Conservation (phyloP, 2,797 vertebrate genomes). For the Protonibea diacanthus region DNA sequence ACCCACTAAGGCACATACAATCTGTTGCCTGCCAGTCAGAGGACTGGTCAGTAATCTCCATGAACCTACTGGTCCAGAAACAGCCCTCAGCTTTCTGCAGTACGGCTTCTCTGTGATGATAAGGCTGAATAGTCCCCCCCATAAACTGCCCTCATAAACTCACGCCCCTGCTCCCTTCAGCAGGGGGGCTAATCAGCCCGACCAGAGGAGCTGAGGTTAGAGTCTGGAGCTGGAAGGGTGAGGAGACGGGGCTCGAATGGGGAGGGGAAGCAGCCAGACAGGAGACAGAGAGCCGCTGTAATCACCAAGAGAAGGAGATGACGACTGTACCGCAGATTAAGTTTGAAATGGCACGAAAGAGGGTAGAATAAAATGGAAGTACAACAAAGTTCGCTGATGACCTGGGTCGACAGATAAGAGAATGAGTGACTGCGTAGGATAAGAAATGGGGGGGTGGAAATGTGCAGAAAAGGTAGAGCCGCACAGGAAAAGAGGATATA, state of each 20-base stretch:
- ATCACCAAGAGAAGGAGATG: slow-evolving; percentile 61
- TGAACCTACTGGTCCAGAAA: slow-evolving; percentile 45
- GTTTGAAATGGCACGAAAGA: slow-evolving; percentile 45
- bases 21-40: slow-evolving; percentile 53
- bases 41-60: slow-evolving; percentile 47
- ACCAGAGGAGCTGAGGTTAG: slow-evolving; percentile 60
- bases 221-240: slow-evolving; percentile 47
- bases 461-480: slow-evolving; percentile 15
- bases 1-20: slow-evolving; percentile 29
- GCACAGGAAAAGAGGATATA: slow-evolving; percentile 43
- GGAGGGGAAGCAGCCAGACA: slow-evolving; percentile 54
- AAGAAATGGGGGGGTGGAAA: slow-evolving; percentile 15
- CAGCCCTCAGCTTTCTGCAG: slow-evolving; percentile 42
- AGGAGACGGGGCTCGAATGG: slow-evolving; percentile 33
- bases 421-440: slow-evolving; percentile 11
- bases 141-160: slow-evolving; percentile 57
- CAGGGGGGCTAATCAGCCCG: slow-evolving; percentile 59
- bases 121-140: slow-evolving; percentile 44
- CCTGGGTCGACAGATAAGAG: slow-evolving; percentile 42
- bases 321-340: slow-evolving; percentile 50
- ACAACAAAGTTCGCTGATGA: slow-evolving; percentile 34
- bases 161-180: slow-evolving; percentile 29
- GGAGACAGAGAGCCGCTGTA: slow-evolving; percentile 57
- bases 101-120: slow-evolving; percentile 46
- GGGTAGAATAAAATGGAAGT: slow-evolving; percentile 11